Conservation (phyloP, 2,888 invertebrate genomes). For the Eilema sororculum region DNA sequence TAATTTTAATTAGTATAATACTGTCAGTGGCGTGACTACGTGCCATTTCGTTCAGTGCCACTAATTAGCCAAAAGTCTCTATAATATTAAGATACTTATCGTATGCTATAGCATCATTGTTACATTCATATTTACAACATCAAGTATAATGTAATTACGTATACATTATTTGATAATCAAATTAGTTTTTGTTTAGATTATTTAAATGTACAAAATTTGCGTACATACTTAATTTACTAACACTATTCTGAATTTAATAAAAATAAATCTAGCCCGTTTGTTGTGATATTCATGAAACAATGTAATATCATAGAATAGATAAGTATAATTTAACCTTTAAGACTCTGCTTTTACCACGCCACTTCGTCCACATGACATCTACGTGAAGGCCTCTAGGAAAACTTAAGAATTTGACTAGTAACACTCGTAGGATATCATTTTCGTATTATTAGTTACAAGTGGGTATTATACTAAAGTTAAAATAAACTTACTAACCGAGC, state of each 20-base stretch:
- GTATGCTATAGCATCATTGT: neutral
- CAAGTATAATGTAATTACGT: neutral
- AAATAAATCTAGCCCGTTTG: too few species aligned
- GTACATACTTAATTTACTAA: neutral
- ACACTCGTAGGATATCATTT: too few species aligned
- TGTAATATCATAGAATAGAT: too few species aligned
- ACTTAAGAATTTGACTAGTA: neutral
- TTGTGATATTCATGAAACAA: too few species aligned
- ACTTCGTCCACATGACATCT: neutral
- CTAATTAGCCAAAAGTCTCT: slow-evolving; percentile 13
- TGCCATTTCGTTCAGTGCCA: slow-evolving; percentile 4
- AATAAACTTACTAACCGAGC: too few species aligned
- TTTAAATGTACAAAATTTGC: neutral
- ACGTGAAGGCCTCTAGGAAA: neutral
- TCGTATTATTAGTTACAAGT: too few species aligned
- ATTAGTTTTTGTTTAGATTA: neutral
- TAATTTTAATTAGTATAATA: slow-evolving; percentile 19
- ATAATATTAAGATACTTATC: slow-evolving; percentile 5
- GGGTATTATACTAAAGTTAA: too few species aligned
- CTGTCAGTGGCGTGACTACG: slow-evolving; percentile 9
- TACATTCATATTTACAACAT: neutral
- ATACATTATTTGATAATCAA: neutral
- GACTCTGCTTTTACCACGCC: neutral
- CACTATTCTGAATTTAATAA: neutral
- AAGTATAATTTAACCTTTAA: neutral